Evolutionary conservation across 2,113 vertebrate genomes (phyloP).

Genomic region (Saguinus midas): DNA sequence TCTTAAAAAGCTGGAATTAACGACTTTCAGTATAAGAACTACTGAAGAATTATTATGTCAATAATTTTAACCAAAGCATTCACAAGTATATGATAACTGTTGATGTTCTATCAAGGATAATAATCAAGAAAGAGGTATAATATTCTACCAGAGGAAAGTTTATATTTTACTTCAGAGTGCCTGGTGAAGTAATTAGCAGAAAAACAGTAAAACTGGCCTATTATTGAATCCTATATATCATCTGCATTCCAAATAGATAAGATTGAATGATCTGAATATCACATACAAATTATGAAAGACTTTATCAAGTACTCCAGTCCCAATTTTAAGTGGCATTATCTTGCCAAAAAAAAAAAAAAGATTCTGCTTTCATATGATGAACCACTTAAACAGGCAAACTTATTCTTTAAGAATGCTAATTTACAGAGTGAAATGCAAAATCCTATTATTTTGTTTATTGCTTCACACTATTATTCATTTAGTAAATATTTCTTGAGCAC

Average conservation of each 20-base stretch:
- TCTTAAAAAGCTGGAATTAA: neutral
- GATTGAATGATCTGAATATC: neutral
- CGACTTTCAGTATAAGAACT: neutral
- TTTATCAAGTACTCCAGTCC: fast-evolving
- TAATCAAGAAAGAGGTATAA: neutral
- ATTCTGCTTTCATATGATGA: constrained; percentile 5
- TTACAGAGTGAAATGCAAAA: constrained; percentile 52
- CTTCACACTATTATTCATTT: neutral
- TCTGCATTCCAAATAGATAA: neutral
- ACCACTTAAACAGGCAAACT: constrained; percentile 30
- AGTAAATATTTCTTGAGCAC: neutral
- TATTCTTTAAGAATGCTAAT: neutral
- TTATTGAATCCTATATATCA: neutral
- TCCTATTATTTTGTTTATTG: neutral
- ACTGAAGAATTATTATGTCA: neutral
- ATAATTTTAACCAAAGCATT: neutral
- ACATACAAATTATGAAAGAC: neutral
- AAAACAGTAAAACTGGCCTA: neutral
- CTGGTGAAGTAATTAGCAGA: neutral
- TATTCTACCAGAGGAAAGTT: neutral
- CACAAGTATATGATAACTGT: neutral
- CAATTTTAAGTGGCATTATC: neutral
- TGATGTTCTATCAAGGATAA: neutral
- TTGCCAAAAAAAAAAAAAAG: neutral
- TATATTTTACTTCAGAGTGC: neutral